These are phyloP conservation scores for Meloidogyne floridensis DNA, from an alignment of 1,140 invertebrate genomes.

Conservation along the genomic window DNA sequence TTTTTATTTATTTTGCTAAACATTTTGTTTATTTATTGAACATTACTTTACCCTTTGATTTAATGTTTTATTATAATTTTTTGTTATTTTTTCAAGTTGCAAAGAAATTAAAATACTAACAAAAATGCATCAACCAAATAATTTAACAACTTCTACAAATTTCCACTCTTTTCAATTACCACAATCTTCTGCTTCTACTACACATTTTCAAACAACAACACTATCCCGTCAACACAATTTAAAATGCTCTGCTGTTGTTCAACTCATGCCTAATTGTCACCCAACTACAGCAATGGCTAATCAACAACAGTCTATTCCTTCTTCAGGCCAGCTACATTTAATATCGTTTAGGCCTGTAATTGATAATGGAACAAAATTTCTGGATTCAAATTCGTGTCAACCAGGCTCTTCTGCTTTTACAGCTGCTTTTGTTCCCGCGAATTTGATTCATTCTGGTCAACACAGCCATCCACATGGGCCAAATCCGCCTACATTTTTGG, in stretches of 20 bases:
- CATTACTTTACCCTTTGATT: not conserved
- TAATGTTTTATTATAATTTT: not conserved
- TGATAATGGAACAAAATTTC: too few relatives aligned
- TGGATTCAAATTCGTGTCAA: not conserved
- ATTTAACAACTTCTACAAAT: not conserved
- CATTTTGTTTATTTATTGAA: conserved; percentile 7
- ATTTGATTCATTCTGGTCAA: not conserved
- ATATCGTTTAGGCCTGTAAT: not conserved
- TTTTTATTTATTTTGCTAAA: not conserved
- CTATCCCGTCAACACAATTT: not conserved
- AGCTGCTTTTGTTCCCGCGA: not conserved
- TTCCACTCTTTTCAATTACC: not conserved
- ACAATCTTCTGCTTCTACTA: not conserved
- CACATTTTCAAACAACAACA: not conserved
- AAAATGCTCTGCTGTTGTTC: not conserved
- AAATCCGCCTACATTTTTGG: not conserved
- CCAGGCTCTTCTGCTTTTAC: not conserved
- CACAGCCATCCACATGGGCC: not conserved
- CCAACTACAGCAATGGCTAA: not conserved
- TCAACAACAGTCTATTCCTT: not conserved
- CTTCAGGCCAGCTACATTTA: not conserved
- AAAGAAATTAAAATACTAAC: not conserved
- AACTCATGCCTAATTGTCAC: not conserved
- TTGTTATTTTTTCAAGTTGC: not conserved
- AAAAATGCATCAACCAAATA: not conserved